phyloP scores from a whole-genome alignment of 2,797 vertebrate species.

The Parauchenoglanis ngamensis region DNA sequence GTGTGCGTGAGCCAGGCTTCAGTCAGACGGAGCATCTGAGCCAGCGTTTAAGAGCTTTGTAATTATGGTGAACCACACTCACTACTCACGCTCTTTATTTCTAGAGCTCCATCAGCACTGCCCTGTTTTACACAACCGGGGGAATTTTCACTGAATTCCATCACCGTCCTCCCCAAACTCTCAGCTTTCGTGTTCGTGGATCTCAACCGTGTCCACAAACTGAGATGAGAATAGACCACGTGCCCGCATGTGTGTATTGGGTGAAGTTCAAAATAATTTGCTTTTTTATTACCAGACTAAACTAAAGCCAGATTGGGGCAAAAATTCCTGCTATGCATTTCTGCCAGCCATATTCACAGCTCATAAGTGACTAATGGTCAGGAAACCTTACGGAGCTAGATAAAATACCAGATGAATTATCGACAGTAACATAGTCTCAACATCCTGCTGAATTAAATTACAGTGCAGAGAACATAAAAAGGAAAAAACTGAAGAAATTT shows the following conservation, averaged over 20 bases:
- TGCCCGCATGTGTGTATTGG: conserved; percentile 10
- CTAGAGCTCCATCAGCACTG: conserved; percentile 74
- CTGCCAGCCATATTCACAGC: background rate
- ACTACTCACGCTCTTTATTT: conserved; percentile 76
- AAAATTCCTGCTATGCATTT: conserved; percentile 13
- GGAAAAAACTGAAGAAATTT: background rate
- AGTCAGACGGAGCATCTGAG: conserved; percentile 72
- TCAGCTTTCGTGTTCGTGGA: conserved; percentile 40
- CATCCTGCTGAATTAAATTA: background rate
- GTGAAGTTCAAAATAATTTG: conserved; percentile 9
- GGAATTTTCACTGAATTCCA: conserved; percentile 62
- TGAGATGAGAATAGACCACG: background rate
- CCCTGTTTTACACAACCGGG: conserved; percentile 53
- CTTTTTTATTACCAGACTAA: conserved; percentile 17
- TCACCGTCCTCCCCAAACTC: conserved; percentile 69
- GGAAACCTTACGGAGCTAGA: background rate
- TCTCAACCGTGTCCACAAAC: conserved; percentile 40
- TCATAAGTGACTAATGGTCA: background rate
- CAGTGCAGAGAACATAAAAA: background rate
- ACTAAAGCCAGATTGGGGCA: conserved; percentile 15
- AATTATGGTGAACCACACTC: conserved; percentile 80
- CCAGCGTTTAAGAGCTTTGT: conserved; percentile 74
- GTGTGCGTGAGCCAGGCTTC: conserved; percentile 56
- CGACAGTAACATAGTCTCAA: background rate
- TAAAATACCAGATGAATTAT: conserved; percentile 18